These are phyloP conservation scores for Spheniscus humboldti DNA, from an alignment of 2,797 vertebrate species.

Conservation along the genomic window DNA sequence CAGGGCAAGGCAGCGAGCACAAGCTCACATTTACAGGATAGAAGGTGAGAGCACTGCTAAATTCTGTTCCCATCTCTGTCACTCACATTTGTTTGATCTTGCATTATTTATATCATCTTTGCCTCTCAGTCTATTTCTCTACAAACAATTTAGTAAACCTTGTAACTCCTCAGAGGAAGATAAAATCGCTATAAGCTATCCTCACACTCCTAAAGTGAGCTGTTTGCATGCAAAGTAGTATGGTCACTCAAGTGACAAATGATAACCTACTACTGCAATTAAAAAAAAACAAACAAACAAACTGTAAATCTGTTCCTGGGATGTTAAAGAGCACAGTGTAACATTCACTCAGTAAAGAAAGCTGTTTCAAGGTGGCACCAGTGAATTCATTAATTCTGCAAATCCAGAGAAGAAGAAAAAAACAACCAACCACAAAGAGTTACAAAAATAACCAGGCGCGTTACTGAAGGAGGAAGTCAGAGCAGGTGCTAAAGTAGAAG, in stretches of 20 bases:
- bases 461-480: background rate
- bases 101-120: background rate
- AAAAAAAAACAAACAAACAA: background rate
- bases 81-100: background rate
- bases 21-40: background rate
- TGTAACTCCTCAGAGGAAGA: background rate
- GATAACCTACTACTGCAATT: background rate
- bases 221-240: background rate
- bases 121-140: background rate
- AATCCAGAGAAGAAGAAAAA: background rate
- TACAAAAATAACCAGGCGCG: background rate
- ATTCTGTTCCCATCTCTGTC: background rate
- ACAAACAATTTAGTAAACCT: background rate
- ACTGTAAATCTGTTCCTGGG: background rate
- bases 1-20: rapidly evolving
- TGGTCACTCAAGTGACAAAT: background rate
- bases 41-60: background rate
- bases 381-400: background rate
- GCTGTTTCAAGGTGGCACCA: background rate
- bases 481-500: background rate
- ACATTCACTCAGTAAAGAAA: background rate
- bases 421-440: background rate
- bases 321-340: background rate
- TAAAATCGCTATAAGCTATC: background rate
- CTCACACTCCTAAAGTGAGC: background rate